phyloP scores from a whole-genome alignment of 2,113 vertebrate genomes.

The Rallus limicola region DNA sequence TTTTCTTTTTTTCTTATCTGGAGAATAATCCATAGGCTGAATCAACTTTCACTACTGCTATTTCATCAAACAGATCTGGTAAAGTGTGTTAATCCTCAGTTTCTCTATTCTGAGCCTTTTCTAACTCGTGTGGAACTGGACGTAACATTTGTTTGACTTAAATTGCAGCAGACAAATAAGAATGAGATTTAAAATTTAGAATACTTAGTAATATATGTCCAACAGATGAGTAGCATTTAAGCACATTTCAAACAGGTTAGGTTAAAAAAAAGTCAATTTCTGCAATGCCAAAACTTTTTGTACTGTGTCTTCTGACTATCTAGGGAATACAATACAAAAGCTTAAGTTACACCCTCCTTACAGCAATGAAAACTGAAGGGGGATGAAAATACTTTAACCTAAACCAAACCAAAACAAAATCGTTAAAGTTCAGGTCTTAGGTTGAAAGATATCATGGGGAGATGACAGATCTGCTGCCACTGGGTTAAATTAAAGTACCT shows the following conservation, averaged over 20 bases:
- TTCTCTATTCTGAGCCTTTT: background rate
- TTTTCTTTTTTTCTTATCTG: background rate
- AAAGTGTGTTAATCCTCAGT: background rate
- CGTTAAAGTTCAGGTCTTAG: background rate
- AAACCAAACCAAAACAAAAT: background rate
- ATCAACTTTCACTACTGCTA: background rate
- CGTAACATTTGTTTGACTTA: background rate
- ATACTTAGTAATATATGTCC: background rate
- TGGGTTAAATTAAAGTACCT: constrained; percentile 11
- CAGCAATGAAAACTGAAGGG: background rate
- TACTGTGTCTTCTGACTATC: background rate
- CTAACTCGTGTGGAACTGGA: background rate
- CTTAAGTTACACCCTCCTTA: background rate
- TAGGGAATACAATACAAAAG: background rate
- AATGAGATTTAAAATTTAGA: background rate
- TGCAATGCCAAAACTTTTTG: background rate
- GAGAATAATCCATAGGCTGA: background rate
- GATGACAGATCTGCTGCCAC: constrained; percentile 37
- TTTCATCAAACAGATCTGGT: background rate
- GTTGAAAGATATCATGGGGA: background rate
- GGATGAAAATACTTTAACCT: background rate
- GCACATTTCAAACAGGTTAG: background rate
- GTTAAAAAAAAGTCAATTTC: background rate
- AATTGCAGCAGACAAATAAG: background rate
- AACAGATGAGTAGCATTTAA: background rate